Base-by-base conservation (phyloP, 2,888 invertebrate species). In the Platycheirus albimanus region DNA sequence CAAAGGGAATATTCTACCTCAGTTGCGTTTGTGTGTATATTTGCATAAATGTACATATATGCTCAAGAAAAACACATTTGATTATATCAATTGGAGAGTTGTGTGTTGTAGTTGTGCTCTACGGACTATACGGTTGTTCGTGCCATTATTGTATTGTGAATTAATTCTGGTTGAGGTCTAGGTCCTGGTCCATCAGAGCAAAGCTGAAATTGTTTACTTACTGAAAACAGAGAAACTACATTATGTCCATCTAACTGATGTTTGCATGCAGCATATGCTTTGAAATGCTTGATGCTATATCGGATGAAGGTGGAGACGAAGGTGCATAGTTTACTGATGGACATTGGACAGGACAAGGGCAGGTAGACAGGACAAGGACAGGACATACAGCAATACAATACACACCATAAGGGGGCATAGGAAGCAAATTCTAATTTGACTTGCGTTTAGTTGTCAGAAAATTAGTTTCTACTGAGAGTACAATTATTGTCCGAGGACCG, bases 11-110 rank as follows among this genome's bases (percentile, higher is more conserved):
- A 41, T 43, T 56, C 6, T 8, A 41, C 8, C 15, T 8, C 0
- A 11, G 6, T 0, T 38, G 33, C 15, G n/a, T 1, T 19, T 38
- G 41, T 45, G 17, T 61, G 24, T 24, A 24, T 24, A 24, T 24
- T 24, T 24, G 24, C 24, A 3, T 24, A 24, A 6, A 24, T 24
- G 75, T 80, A 75, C 76, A 76, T 76, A 30, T 43, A 76, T 56
- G 45, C 56, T 61, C 36, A 38, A 24, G 6, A 64, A 45, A 75
- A 75, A 80, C 64, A 75, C 64, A 80, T 70, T 75, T 75, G 38
- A 64, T 80, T 75, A 75, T 80, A 75, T 80, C 75, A 80, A 75
- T 71, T 75, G 63, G 36, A 70, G 30, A 51, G 51, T 43, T 33
- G 52, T 61, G 17, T 8, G 69, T 66, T 49, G n/a, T n/a, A n/a